Conservation (phyloP, 2,888 invertebrate genomes). For the Mimas tiliae region DNA sequence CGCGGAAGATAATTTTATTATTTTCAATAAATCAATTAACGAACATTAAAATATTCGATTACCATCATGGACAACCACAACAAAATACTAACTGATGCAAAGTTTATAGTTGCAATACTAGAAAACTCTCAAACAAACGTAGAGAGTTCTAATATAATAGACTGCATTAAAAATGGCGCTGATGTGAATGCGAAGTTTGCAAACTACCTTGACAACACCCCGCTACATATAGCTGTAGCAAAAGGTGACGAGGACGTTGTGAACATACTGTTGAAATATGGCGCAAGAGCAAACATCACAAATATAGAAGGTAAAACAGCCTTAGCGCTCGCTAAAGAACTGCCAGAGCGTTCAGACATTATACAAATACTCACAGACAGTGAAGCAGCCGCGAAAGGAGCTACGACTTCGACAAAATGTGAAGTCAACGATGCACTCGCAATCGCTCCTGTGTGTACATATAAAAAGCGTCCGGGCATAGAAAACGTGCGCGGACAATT, state of each 20-base stretch:
- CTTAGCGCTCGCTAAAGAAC: conserved; percentile 11
- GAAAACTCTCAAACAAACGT: conserved; percentile 29
- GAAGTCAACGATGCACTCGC: no score
- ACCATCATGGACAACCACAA: background rate
- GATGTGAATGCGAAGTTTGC: conserved; percentile 10
- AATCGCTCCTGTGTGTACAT: background rate
- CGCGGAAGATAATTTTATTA: no score
- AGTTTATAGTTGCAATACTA: conserved; percentile 15
- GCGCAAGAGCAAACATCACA: background rate
- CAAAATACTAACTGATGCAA: background rate
- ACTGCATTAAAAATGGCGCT: conserved; percentile 12
- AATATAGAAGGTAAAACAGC: conserved; percentile 17
- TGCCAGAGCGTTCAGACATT: conserved; percentile 11
- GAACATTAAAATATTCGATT: background rate
- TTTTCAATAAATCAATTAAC: no score
- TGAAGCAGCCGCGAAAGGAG: background rate
- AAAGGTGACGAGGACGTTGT: conserved; percentile 13
- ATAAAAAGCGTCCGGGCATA: conserved; percentile 17
- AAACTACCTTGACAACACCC: conserved; percentile 10
- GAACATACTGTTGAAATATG: conserved; percentile 2
- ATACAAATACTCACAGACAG: background rate
- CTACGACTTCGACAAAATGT: background rate
- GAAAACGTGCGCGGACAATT: conserved; percentile 25
- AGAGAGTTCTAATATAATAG: background rate
- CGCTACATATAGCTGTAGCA: conserved; percentile 13